Conservation (phyloP, 2,113 vertebrate genomes). For the Rhagologus leucostigma region DNA sequence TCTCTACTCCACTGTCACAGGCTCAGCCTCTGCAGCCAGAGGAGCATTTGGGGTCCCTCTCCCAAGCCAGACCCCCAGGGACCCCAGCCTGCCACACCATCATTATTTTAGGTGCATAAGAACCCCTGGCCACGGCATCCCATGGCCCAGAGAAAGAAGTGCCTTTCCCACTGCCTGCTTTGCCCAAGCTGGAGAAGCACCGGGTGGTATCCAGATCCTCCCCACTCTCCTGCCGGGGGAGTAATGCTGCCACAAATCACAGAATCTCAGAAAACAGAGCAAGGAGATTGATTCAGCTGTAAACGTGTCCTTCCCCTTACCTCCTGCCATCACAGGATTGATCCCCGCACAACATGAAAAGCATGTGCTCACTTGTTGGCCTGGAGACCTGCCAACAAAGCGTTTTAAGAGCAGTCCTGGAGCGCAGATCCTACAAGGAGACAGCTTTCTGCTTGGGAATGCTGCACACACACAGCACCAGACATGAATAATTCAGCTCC, state of each 20-base stretch:
- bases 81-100: background rate
- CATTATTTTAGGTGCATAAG: accelerated
- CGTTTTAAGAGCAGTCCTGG: constrained; percentile 61
- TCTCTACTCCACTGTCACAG: background rate
- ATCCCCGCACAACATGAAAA: constrained; percentile 38
- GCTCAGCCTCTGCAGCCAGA: background rate
- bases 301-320: constrained; percentile 5
- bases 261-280: background rate
- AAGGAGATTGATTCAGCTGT: background rate
- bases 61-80: background rate
- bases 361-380: constrained; percentile 60
- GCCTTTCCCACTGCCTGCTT: background rate
- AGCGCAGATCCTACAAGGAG: constrained; percentile 51
- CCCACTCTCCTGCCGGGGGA: background rate
- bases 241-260: background rate
- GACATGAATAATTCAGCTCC: constrained; percentile 70
- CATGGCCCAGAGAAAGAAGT: background rate
- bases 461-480: constrained; percentile 39
- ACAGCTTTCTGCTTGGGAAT: constrained; percentile 55
- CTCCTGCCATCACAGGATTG: constrained; percentile 22
- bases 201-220: background rate
- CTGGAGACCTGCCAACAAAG: constrained; percentile 52
- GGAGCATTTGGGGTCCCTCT: background rate
- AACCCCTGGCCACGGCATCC: background rate
- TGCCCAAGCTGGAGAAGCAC: background rate